Evolutionary conservation across 1,140 invertebrate species (phyloP).

Genomic region (Nymphalis io): DNA sequence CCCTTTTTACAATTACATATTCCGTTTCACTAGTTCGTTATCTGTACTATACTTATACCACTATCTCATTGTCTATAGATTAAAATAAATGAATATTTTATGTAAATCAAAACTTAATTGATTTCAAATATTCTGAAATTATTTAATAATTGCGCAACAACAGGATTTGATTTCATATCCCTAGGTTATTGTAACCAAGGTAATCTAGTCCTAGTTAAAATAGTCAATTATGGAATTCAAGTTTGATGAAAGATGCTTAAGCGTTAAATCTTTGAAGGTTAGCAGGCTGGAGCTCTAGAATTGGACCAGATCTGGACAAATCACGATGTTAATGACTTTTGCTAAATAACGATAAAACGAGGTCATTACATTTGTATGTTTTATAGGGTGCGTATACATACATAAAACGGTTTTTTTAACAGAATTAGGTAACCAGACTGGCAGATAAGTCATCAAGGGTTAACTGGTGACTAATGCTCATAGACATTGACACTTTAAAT

Average conservation of each 20-base stretch:
- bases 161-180: not conserved
- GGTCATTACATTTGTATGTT: not conserved
- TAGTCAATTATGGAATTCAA: conserved; percentile 1
- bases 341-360: conserved; percentile 3
- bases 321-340: not conserved
- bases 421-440: no score
- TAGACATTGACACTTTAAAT: no score
- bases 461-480: no score
- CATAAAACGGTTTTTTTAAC: no score
- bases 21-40: no score
- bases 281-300: conserved; percentile 14
- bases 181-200: not conserved
- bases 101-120: no score
- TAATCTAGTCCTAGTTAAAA: not conserved
- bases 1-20: no score
- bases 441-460: no score
- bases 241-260: not conserved
- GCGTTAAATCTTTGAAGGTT: not conserved
- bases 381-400: not conserved
- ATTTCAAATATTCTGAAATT: no score
- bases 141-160: not conserved
- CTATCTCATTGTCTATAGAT: no score
- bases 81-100: no score
- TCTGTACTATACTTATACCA: no score
- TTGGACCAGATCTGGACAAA: not conserved